Evolutionary conservation across 2,888 invertebrate species (phyloP).

Genomic region (Erebia epiphron): DNA sequence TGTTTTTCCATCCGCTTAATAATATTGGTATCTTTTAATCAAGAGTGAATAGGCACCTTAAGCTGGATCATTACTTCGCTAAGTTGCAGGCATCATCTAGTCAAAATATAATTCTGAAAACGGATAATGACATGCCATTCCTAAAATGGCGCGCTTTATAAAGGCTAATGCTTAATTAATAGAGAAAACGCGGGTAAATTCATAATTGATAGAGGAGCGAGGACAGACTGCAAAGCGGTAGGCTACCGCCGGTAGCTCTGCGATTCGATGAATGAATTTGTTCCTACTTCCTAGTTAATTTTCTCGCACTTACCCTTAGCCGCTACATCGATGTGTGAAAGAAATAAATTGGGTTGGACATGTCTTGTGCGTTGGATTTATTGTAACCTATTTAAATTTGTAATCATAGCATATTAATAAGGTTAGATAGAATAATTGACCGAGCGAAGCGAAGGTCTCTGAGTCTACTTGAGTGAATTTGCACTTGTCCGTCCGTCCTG

Average conservation of each 20-base stretch:
- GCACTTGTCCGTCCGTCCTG: no score
- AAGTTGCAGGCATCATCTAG: no score
- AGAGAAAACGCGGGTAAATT: constrained; percentile 16
- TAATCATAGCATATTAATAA: no score
- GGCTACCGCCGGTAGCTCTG: no score
- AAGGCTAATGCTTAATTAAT: neutral
- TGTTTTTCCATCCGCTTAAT: no score
- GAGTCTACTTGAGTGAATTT: no score
- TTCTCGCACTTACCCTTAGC: constrained; percentile 41
- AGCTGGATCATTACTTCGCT: no score
- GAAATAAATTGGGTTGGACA: neutral
- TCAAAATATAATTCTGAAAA: neutral
- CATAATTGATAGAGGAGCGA: constrained; percentile 26
- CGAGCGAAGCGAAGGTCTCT: no score
- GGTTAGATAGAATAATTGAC: no score
- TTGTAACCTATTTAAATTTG: no score
- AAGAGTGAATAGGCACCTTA: no score
- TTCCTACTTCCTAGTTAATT: constrained; percentile 56
- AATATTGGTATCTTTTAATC: no score
- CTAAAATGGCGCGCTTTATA: neutral
- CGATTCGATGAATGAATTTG: constrained; percentile 57
- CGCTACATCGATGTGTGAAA: constrained; percentile 20
- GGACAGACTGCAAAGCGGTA: constrained; percentile 11
- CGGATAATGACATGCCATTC: neutral
- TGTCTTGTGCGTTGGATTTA: neutral